Evolutionary conservation across 2,113 vertebrate genomes (phyloP).

Genomic region (Arenaria interpres): DNA sequence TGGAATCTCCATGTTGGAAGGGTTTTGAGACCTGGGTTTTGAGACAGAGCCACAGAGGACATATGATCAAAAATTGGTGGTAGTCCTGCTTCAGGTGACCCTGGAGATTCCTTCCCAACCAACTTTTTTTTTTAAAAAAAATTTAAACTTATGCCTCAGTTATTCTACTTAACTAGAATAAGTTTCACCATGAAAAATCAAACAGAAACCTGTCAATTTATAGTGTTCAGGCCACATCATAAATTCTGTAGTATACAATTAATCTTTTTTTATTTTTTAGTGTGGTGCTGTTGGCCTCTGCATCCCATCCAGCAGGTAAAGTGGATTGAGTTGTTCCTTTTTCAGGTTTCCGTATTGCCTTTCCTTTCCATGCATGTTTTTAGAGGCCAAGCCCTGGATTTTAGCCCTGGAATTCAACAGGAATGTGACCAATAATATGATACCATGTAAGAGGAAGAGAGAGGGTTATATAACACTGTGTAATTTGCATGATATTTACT

Average conservation of each 20-base stretch:
- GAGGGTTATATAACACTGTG: not conserved
- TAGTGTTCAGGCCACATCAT: not conserved
- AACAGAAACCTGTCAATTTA: not conserved
- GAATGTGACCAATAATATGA: not conserved
- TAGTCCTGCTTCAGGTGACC: not conserved
- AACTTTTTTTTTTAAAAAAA: not conserved
- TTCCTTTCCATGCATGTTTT: not conserved
- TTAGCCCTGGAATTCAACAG: not conserved
- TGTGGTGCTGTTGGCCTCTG: constrained; percentile 71
- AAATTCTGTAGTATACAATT: not conserved
- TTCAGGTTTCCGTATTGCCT: not conserved
- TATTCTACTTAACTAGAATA: not conserved
- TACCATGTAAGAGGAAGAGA: not conserved
- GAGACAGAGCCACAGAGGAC: not conserved
- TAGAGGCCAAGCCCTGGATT: not conserved
- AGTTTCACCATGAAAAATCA: not conserved
- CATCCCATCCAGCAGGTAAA: constrained; percentile 79
- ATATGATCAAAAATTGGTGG: not conserved
- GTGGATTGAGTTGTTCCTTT: not conserved
- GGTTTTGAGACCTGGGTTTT: not conserved
- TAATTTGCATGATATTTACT: not conserved
- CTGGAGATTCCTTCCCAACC: not conserved
- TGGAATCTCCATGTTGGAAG: not conserved
- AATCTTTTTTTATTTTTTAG: constrained; percentile 44
- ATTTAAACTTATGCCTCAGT: not conserved